A percentile compares a stretch with the other conserved stretches of the same genome.
These are phyloP conservation scores for Camponotus vicinus DNA, from an alignment of 1,140 invertebrate species.

Conservation along the genomic window DNA sequence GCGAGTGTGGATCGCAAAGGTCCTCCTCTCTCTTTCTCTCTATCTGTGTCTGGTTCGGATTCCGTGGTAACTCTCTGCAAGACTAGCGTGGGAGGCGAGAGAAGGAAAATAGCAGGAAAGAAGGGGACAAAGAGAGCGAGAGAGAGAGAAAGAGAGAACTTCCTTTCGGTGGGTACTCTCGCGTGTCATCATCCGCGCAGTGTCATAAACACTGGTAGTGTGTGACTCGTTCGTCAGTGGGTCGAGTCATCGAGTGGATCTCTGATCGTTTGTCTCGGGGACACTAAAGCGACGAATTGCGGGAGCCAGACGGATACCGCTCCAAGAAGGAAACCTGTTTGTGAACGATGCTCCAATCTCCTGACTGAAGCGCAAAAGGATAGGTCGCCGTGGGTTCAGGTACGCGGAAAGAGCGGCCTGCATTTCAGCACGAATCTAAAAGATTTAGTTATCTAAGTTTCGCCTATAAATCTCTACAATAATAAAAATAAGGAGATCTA, in stretches of 20 bases:
- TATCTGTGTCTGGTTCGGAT: conserved; percentile 4
- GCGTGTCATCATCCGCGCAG: conserved; percentile 59
- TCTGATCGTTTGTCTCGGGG: conserved; percentile 20
- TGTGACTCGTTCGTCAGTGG: conserved; percentile 27
- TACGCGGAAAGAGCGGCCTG: conserved; percentile 2
- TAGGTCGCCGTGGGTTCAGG: conserved; percentile 44
- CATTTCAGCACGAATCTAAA: neutral
- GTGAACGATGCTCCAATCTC: conserved; percentile 38
- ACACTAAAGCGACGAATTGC: conserved; percentile 4
- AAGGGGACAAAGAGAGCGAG: neutral
- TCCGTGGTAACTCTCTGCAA: neutral
- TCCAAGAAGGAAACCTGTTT: conserved; percentile 47
- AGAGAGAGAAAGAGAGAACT: conserved; percentile 43
- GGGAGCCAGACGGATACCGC: neutral
- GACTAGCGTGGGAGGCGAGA: conserved; percentile 1
- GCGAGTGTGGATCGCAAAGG: neutral
- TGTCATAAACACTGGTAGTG: conserved; percentile 53
- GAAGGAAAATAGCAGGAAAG: neutral
- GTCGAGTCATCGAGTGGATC: conserved; percentile 47
- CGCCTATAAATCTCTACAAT: neutral
- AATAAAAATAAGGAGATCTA: neutral
- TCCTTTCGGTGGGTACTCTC: conserved; percentile 53
- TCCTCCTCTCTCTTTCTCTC: conserved; percentile 23
- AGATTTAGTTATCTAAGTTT: too few relatives aligned
- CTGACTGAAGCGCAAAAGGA: conserved; percentile 44